Base-by-base conservation (phyloP, 2,888 invertebrate species). In the Punctoribates punctum region DNA sequence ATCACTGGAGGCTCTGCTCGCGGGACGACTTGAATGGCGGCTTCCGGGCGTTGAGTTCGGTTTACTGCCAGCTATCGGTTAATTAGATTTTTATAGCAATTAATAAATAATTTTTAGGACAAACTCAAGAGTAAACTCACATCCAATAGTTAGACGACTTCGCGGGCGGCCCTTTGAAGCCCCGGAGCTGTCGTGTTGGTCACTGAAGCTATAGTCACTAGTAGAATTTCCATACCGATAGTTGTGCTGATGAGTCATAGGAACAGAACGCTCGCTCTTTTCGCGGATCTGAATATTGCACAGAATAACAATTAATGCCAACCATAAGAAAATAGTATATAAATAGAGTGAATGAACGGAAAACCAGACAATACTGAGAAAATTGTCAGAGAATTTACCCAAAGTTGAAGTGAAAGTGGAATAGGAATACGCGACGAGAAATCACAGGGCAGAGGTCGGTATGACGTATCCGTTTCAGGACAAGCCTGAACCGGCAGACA, bases 1-100 rank as follows among this genome's bases (percentile, higher is more conserved):
- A 82, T 93, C 94, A 67, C 96, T 96, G 80, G 95, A 95, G 83
- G 95, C 93, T 81, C 95, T 89, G 80, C 95, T 95, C 27, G 94
- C 92, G 79, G 96, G 95, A 84, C 95, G 94, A 79, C 85, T 85
- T 79, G 93, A 57, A 80, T 82, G 78, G 29, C 81, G 78, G 54
- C 81, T 93, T 4, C 79, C 76, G 78, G 91, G 88, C 81, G 94
- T 88, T 80, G 94, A 88, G 80, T 82, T 81, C 38, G 80, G 78
- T 57, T 81, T 80, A 75, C 91, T 90, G 65, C 94, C 91, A 81
- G 79, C 74, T 83, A 70, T 77, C 60, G 79, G 77, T 48, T 73
- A 77, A 73, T 15, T 9, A 62, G 65, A 78, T 25, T 60, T 2
- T 54, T 20, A 23, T 72, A 62, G 57, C 13, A 72, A 34, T 23